Evolutionary conservation across 2,113 vertebrate genomes (phyloP).

Genomic region (Hippocampus comes): DNA sequence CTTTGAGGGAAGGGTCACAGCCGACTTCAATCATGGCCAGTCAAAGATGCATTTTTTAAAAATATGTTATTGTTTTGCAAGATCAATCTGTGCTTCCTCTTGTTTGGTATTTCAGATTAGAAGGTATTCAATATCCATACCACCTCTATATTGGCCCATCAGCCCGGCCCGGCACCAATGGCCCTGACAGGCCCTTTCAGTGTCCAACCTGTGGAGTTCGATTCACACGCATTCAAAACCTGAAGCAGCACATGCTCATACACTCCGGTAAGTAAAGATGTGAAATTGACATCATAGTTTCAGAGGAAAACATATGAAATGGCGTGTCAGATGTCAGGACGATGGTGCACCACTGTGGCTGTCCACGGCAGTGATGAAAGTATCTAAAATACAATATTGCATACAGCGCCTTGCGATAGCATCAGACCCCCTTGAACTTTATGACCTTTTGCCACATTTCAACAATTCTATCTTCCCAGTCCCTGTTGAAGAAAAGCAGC

Average conservation of each 20-base stretch:
- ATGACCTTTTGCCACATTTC: too few relatives aligned
- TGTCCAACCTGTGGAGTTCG: conserved; percentile 95
- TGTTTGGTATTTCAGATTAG: conserved; percentile 75
- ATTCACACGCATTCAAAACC: conserved; percentile 98
- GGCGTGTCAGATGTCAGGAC: too few relatives aligned
- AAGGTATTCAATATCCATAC: conserved; percentile 94
- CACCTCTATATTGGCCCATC: conserved; percentile 96
- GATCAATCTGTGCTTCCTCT: background rate
- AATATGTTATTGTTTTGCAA: background rate
- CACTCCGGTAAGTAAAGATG: conserved; percentile 85
- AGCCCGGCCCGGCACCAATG: conserved; percentile 88
- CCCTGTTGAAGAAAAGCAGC: too few relatives aligned
- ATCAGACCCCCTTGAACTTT: too few relatives aligned
- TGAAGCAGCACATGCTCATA: conserved; percentile 99
- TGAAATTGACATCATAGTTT: background rate
- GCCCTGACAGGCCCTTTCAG: conserved; percentile 92
- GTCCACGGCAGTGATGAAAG: background rate
- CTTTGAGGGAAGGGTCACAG: too few relatives aligned
- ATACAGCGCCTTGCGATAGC: too few relatives aligned
- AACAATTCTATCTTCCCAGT: too few relatives aligned
- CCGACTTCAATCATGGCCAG: too few relatives aligned
- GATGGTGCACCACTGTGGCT: background rate
- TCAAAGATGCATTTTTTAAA: background rate
- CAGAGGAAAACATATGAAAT: background rate
- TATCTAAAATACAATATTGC: too few relatives aligned